Evolutionary conservation across 2,113 vertebrate genomes (phyloP).

Genomic region (Tragelaphus imberbis): DNA sequence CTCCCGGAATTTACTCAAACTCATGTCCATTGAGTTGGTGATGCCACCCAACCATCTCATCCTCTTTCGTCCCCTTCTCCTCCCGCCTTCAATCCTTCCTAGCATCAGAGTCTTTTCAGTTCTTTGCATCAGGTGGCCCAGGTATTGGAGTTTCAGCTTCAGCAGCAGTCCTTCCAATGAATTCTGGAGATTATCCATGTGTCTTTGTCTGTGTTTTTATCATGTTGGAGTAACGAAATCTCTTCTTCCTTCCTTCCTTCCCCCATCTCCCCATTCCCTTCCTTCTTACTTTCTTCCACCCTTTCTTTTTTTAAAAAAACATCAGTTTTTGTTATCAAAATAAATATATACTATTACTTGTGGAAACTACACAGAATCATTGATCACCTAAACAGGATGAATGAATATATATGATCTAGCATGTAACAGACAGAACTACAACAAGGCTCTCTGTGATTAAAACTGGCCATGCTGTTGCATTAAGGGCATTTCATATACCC

Average conservation of each 20-base stretch:
- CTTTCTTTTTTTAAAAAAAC: not conserved
- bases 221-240: not conserved
- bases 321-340: not conserved
- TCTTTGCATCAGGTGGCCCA: not conserved
- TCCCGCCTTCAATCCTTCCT: fast-evolving
- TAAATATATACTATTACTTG: not conserved
- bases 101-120: not conserved
- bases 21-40: not conserved
- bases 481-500: not conserved
- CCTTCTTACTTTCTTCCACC: no score
- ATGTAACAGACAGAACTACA: not conserved
- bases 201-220: not conserved
- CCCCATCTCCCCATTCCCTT: not conserved
- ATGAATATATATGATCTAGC: not conserved
- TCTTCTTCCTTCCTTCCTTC: not conserved
- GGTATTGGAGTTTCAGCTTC: not conserved
- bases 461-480: fast-evolving
- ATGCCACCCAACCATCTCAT: not conserved
- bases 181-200: not conserved
- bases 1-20: fast-evolving
- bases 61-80: not conserved
- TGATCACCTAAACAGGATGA: not conserved
- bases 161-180: not conserved
- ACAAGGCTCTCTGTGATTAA: no score
- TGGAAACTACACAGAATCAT: not conserved